These are phyloP conservation scores for Leptosomus discolor DNA, from an alignment of 2,113 vertebrate genomes.

Conservation along the genomic window DNA sequence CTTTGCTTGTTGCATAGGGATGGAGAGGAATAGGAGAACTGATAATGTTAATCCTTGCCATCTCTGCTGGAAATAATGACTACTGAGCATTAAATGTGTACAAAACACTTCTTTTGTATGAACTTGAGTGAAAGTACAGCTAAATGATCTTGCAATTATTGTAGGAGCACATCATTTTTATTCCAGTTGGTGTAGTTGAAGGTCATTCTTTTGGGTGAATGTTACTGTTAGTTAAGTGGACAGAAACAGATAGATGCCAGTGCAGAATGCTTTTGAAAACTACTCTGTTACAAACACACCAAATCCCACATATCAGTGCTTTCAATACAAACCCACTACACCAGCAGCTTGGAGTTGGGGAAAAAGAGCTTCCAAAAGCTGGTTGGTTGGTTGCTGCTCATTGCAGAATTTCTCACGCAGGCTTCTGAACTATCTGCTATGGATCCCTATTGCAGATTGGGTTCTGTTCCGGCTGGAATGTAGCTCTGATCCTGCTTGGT, in stretches of 20 bases:
- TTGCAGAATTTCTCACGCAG: neutral
- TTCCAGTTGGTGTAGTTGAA: neutral
- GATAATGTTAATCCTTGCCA: neutral
- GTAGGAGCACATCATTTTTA: neutral
- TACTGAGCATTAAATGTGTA: neutral
- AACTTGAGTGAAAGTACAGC: neutral
- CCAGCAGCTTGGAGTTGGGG: neutral
- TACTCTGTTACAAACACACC: neutral
- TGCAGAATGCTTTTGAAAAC: neutral
- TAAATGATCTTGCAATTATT: neutral
- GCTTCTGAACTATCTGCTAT: neutral
- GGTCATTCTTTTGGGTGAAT: neutral
- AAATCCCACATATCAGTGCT: fast-evolving
- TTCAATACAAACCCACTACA: neutral
- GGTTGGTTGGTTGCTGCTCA: neutral
- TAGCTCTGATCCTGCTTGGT: neutral
- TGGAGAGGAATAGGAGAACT: neutral
- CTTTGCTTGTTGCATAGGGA: fast-evolving
- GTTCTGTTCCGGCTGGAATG: neutral
- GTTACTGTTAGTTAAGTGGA: neutral
- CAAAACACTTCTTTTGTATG: neutral
- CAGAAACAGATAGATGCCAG: neutral
- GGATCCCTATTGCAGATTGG: neutral
- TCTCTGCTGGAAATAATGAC: neutral
- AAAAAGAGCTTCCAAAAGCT: neutral